Evolutionary conservation across 2,888 invertebrate species (phyloP).

Genomic region (Cybosia mesomella): DNA sequence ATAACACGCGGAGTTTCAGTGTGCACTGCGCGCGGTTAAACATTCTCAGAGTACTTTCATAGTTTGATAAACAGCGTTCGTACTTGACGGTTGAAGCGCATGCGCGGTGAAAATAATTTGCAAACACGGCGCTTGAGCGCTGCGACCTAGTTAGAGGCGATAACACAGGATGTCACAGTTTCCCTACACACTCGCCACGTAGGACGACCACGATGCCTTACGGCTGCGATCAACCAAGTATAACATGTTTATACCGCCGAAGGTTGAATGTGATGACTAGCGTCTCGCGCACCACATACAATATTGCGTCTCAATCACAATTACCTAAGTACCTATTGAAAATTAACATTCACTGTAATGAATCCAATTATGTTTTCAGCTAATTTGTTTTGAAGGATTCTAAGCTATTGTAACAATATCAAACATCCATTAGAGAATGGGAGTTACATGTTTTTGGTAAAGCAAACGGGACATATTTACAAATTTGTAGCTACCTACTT

Average conservation of each 20-base stretch:
- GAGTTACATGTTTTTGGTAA: conserved; percentile 16
- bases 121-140: conserved; percentile 68
- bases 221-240: conserved; percentile 29
- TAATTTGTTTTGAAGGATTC: conserved; percentile 23
- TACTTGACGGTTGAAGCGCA: conserved; percentile 51
- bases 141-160: conserved; percentile 79
- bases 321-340: conserved; percentile 29
- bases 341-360: conserved; percentile 29
- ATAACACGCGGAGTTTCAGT: conserved; percentile 44
- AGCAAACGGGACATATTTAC: conserved; percentile 12
- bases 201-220: conserved; percentile 27
- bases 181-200: conserved; percentile 57
- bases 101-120: conserved; percentile 81
- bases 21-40: conserved; percentile 26
- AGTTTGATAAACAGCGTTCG: conserved; percentile 66
- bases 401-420: conserved; percentile 7
- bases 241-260: conserved; percentile 32
- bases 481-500: not conserved
- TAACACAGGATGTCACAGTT: conserved; percentile 84
- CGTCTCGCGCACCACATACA: conserved; percentile 15
- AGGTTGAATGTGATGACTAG: conserved; percentile 33
- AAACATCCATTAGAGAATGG: not conserved
- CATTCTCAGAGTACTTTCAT: conserved; percentile 51
- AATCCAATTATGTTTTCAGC: conserved; percentile 34
- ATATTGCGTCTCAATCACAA: conserved; percentile 40